phyloP scores from a whole-genome alignment of 2,113 vertebrate species.

The Oceanodroma tethys region DNA sequence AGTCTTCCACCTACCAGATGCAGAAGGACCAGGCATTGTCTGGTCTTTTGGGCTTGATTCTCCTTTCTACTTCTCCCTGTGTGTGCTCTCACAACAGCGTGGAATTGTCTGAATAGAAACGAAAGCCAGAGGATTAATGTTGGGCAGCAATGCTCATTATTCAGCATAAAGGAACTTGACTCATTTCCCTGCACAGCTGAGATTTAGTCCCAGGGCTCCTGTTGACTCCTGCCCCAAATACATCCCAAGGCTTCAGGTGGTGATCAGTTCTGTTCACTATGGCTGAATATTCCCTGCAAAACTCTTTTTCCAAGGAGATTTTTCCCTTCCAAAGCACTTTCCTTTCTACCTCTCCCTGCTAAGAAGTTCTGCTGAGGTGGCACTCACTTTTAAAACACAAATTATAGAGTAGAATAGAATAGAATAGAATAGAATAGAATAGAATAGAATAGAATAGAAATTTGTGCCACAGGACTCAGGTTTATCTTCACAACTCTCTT shows the following conservation, averaged over 20 bases:
- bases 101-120: not conserved
- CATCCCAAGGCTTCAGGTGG: not conserved
- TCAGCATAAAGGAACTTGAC: not conserved
- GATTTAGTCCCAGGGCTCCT: not conserved
- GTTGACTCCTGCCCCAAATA: not conserved
- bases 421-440: not conserved
- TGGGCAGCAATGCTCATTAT: not conserved
- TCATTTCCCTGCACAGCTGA: not conserved
- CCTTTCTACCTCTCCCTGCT: not conserved
- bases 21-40: not conserved
- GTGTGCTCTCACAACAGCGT: not conserved
- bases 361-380: not conserved
- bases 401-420: not conserved
- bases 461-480: not conserved
- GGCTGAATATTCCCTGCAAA: not conserved
- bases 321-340: not conserved
- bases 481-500: not conserved
- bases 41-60: rapidly evolving
- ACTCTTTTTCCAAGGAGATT: not conserved
- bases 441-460: not conserved
- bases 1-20: not conserved
- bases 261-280: not conserved
- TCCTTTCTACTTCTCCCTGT: not conserved
- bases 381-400: not conserved
- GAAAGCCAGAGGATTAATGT: not conserved